Evolutionary conservation across 2,888 invertebrate species (phyloP), one percentile per base, ranked within the genome.

Genomic region (Lampropteryx suffumata): DNA sequence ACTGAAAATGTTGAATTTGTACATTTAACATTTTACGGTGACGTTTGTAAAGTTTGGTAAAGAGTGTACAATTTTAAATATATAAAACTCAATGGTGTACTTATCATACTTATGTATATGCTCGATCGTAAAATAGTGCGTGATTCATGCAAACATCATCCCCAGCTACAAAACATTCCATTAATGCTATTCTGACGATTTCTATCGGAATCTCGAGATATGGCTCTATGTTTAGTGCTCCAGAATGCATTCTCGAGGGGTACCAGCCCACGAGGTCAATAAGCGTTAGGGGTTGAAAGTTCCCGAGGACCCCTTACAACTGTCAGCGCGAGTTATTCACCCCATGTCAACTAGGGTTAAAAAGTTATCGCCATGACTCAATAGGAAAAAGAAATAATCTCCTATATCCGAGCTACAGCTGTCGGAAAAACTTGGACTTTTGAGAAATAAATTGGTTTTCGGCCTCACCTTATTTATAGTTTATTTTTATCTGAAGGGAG

Each of bases 241-340:
- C 65, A 70, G 71, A 82, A 82, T 82, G 84, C 81, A 82, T 81
- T 67, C 70, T 73, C 71, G 60, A 71, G 71, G 81, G 76, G 76
- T 70, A 76, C 28, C 5, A 28, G 41, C 36, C 42, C 37, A 37
- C 70, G 73, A 76, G 84, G 79, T 83, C 83, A 82, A 84, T 80
- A 80, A 77, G 79, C 74, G 75, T 67, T 69, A 78, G 76, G 79
- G 78, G 76, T 70, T 66, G 53, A 68, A 77, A 78, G 69, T 76
- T 79, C 69, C 64, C 66, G 56, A 64, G 70, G 71, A 71, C 77
- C 78, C 77, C 78, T 82, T 73, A 74, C 70, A 79, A 82, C 78
- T 84, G 85, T 85, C 86, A 84, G 73, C 77, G 70, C 69, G 70
- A 79, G 81, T 83, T 83, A 81, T 83, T 82, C 83, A 81, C 82